Base-by-base conservation (phyloP, 2,797 vertebrate genomes). In the Argyrosomus regius region DNA sequence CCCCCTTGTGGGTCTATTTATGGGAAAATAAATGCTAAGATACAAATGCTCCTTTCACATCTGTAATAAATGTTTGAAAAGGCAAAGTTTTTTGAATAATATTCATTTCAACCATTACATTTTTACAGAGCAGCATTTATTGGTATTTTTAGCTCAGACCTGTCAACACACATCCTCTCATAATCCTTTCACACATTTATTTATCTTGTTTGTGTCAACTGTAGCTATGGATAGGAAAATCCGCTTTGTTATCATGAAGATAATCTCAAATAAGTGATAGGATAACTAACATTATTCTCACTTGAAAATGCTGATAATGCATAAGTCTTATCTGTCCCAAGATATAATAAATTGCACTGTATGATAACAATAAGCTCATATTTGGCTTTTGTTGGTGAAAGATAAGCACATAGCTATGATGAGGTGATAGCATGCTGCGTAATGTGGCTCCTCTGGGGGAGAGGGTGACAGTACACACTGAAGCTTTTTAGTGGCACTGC, bases 1-100 rank as follows among this genome's bases (percentile, higher is more conserved):
- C 89, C 91, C 90, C 83, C 93, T 92, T 86, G 89, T 92, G 91
- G 89, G 82, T 87, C 49, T 72, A 24, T 58, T 68, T 59, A 65
- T 64, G 31, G 78, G 28, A 11, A 87, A 81, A 82, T 76, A 8
- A 31, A 76, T 45, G n/a, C 17, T 22, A 2, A 50, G 17, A 61
- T 41, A 59, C 22, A 13, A 52, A 52, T 16, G 9, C 26, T 45
- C 22, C 10, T 28, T 31, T 60, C 20, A 67, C 26, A 62, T 61
- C 67, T 60, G 63, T 57, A 28, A 64, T 17, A 58, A 61, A 52
- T 62, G 53, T 60, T 76, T 61, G 49, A 77, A 62, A 53, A 17
- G 28, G 26, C 18, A 68, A 75, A 67, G 24, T 54, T 60, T 35
- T 45, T 22, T 70, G 6, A 69, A 75, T 58, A 35, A 22, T 50